These are phyloP conservation scores for Drosophila tripunctata DNA, from an alignment of 2,888 invertebrate species.

Conservation along the genomic window DNA sequence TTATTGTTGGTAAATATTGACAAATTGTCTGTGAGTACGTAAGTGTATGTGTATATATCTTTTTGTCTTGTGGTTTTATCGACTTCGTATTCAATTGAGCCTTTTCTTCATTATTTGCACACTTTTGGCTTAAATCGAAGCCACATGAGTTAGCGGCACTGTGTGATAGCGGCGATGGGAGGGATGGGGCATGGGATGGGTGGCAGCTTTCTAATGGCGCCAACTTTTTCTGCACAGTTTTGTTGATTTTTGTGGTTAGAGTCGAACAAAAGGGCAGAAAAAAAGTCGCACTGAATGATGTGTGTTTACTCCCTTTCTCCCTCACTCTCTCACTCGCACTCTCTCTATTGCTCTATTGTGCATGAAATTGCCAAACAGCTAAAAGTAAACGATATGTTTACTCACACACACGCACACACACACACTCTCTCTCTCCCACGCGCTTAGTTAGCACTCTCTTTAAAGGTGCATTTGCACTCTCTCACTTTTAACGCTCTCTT, in stretches of 20 bases:
- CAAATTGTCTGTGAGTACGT: slow-evolving; percentile 28
- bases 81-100: slow-evolving; percentile 37
- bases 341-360: not conserved
- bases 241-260: slow-evolving; percentile 70
- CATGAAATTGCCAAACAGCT: not conserved
- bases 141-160: not conserved
- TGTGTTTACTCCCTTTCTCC: too few species aligned
- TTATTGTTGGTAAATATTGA: slow-evolving; percentile 53
- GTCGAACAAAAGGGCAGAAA: slow-evolving; percentile 22
- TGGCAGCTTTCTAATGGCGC: slow-evolving; percentile 55
- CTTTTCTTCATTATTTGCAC: slow-evolving; percentile 36
- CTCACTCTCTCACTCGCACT: too few species aligned
- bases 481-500: not conserved
- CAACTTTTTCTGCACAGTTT: slow-evolving; percentile 57
- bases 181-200: not conserved
- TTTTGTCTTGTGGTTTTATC: slow-evolving; percentile 30
- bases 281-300: slow-evolving; percentile 1
- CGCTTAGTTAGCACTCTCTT: not conserved
- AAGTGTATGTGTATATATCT: slow-evolving; percentile 3
- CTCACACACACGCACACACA: not conserved
- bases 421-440: not conserved
- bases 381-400: not conserved
- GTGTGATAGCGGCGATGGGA: too few species aligned
- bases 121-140: slow-evolving; percentile 17
- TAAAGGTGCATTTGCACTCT: slow-evolving; percentile 16